These are phyloP conservation scores for Oligia strigilis DNA, from an alignment of 2,888 invertebrate genomes.

Conservation along the genomic window DNA sequence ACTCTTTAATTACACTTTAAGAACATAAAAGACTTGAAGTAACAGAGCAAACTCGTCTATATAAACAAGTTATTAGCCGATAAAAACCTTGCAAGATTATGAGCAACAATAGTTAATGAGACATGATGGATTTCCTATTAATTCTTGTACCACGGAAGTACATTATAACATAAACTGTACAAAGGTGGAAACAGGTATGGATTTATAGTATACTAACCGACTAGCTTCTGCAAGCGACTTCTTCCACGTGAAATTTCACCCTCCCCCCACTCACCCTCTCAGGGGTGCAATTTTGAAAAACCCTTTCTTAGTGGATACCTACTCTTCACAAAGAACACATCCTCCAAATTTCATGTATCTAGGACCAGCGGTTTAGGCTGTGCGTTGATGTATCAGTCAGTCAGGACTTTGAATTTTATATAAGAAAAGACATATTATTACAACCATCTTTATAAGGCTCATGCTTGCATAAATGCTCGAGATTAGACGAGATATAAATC, in stretches of 20 bases:
- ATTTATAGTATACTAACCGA: neutral
- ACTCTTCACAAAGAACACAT: no score
- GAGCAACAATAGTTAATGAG: constrained; percentile 48
- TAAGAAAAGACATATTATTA: constrained; percentile 3
- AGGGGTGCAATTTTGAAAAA: no score
- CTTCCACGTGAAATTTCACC: no score
- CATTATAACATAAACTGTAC: constrained; percentile 17
- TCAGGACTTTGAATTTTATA: no score
- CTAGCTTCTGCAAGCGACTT: no score
- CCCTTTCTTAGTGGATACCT: no score
- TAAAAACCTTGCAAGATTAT: constrained; percentile 40
- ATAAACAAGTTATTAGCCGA: constrained; percentile 40
- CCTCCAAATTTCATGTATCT: no score
- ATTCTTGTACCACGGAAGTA: constrained; percentile 46
- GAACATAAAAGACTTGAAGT: constrained; percentile 32
- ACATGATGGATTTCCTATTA: constrained; percentile 40
- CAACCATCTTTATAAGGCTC: constrained; percentile 35
- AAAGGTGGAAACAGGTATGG: constrained; percentile 10
- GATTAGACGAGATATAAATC: constrained; percentile 41
- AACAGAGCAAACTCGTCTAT: neutral
- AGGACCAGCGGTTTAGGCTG: no score
- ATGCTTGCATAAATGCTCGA: neutral
- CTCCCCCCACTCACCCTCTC: no score
- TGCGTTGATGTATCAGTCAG: no score
- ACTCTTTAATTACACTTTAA: constrained; percentile 24